Base-by-base conservation (phyloP, 2,888 invertebrate species). In the Micropterix aruncella region DNA sequence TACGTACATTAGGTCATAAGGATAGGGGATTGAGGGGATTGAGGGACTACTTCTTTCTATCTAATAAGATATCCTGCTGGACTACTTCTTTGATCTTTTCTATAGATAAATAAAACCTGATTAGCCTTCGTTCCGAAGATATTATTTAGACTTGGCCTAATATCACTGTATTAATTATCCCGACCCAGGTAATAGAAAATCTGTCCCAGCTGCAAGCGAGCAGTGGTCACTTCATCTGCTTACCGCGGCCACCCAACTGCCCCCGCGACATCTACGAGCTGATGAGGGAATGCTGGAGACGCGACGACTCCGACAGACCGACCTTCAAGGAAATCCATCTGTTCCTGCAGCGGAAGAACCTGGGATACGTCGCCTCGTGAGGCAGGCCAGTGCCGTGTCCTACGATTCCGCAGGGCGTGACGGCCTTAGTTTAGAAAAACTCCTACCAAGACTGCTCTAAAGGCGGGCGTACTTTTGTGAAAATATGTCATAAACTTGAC, bases 241-340 rank as follows among this genome's bases (percentile, higher is more conserved):
- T 88, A 42, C 77, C 79, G 19, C 79, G 81, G 49, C 80, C 84
- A 9, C 65, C 74, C 16, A 75, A 75, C 54, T 81, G 81, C 50
- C 83, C 85, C 40, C 83, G 85, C 57, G 89, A 90, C 64, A 75
- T 91, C 50, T 85, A 84, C 69, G 86, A 88, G 56, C 69, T 90
- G 52, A 86, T 90, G 84, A 65, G 77, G 50, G 87, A 86, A 57
- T 92, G 91, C 61, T 91, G 90, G 90, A 77, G 82, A 48, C 71
- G 83, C 37, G 80, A 82, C 54, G 85, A 84, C 46, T 62, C 66
- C 42, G 80, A 81, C 51, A 68, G 91, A 27, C 91, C 91, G 3
- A 72, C 79, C 50, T 91, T 91, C 71, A 72, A 78, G 19, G 88
- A 90, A 57, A 81, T 89, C 51, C 85, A 87, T 61, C 73, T 83